Evolutionary conservation across 2,113 vertebrate genomes (phyloP).

Genomic region (Rattus norvegicus): DNA sequence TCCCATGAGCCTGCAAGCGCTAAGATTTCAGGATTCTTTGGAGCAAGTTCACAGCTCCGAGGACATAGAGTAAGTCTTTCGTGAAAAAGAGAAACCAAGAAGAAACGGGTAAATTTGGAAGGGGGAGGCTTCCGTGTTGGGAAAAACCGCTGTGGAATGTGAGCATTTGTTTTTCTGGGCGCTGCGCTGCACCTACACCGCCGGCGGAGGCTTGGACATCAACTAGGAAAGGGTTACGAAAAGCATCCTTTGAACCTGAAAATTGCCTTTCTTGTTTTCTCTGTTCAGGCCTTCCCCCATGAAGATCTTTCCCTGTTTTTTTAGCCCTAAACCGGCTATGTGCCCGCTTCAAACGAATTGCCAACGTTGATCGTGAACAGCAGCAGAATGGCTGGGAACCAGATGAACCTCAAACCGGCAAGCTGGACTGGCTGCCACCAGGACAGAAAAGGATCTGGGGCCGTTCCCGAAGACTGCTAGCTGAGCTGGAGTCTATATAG

Average conservation of each 20-base stretch:
- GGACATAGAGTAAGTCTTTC: neutral
- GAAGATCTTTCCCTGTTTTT: neutral
- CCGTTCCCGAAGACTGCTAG: neutral
- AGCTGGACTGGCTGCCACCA: neutral
- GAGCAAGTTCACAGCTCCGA: neutral
- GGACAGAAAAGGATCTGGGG: neutral
- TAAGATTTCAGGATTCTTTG: neutral
- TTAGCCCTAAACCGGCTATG: neutral
- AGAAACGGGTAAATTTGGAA: neutral
- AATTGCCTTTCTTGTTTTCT: constrained; percentile 14
- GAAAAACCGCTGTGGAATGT: fast-evolving
- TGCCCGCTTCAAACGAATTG: constrained; percentile 78
- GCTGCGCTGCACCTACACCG: neutral
- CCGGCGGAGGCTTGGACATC: fast-evolving
- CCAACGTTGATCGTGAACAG: neutral
- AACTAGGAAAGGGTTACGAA: neutral
- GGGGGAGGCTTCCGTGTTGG: neutral
- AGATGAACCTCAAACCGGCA: neutral
- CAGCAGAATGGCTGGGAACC: neutral
- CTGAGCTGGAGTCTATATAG: neutral
- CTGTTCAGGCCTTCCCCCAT: neutral
- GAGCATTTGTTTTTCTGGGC: neutral
- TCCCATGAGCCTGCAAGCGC: neutral
- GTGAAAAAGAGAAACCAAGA: neutral
- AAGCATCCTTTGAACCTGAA: neutral